Evolutionary conservation across 2,113 vertebrate species (phyloP).

Genomic region (Sardina pilchardus): DNA sequence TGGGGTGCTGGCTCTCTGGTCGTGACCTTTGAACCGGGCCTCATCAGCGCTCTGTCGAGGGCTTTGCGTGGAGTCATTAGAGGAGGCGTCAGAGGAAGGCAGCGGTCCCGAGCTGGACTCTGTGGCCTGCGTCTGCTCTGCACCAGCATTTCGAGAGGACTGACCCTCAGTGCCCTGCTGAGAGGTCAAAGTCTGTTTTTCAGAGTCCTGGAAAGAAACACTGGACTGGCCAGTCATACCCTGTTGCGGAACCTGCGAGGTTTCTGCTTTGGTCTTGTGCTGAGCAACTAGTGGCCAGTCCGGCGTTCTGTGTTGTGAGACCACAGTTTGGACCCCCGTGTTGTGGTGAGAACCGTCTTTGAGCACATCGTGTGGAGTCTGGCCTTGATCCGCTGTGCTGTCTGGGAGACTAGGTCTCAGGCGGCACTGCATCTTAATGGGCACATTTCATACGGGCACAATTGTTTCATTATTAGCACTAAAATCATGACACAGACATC

Average conservation of each 20-base stretch:
- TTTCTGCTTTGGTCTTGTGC: not conserved
- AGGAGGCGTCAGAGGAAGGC: not conserved
- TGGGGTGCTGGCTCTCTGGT: not conserved
- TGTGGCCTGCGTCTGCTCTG: not conserved
- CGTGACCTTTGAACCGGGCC: not conserved
- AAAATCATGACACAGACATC: not conserved
- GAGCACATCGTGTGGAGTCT: not conserved
- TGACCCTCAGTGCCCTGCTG: not conserved
- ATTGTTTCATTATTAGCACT: not conserved
- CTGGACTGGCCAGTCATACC: not conserved
- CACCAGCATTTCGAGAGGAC: not conserved
- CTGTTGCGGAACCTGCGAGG: not conserved
- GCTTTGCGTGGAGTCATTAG: not conserved
- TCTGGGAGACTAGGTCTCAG: slow-evolving; percentile 54
- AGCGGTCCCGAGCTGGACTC: not conserved
- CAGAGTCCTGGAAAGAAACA: not conserved
- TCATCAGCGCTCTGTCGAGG: not conserved
- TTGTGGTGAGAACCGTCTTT: slow-evolving; percentile 5
- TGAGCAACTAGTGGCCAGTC: not conserved
- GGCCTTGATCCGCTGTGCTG: slow-evolving; percentile 55
- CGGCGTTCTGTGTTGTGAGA: not conserved
- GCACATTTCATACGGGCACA: not conserved
- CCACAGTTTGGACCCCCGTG: slow-evolving; percentile 18
- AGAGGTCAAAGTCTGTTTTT: not conserved
- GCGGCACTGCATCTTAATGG: not conserved